A percentile compares a stretch with the other conserved stretches of the same genome.
phyloP scores from a whole-genome alignment of 2,888 invertebrate species.

The Timandra comae region DNA sequence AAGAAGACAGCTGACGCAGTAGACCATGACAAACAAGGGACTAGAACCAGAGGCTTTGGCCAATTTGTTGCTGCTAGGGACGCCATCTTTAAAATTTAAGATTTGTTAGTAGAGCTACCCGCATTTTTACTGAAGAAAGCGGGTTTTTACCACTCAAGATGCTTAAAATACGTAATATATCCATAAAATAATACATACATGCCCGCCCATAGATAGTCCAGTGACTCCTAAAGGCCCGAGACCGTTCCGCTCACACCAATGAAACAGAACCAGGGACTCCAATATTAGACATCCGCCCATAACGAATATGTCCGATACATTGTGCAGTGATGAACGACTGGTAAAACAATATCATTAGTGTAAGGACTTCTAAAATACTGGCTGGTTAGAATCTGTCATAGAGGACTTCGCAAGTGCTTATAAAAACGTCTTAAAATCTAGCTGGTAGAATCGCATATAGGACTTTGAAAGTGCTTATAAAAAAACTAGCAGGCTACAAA shows the following conservation, averaged over 20 bases:
- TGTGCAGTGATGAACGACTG: slow-evolving; percentile 92
- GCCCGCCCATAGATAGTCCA: slow-evolving; percentile 98
- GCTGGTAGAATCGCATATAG: too few relatives aligned
- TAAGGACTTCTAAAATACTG: background rate
- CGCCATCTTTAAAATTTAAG: slow-evolving; percentile 95
- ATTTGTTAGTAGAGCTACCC: too few relatives aligned
- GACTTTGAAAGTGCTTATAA: too few relatives aligned
- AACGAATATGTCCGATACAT: slow-evolving; percentile 98
- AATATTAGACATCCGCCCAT: slow-evolving; percentile 98
- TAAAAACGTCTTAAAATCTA: too few relatives aligned
- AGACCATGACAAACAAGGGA: slow-evolving; percentile 98
- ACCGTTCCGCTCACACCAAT: slow-evolving; percentile 95
- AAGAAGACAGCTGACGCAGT: slow-evolving; percentile 98
- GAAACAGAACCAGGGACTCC: slow-evolving; percentile 92
- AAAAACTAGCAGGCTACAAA: too few relatives aligned
- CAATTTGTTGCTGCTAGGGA: slow-evolving; percentile 97
- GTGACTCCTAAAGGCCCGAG: slow-evolving; percentile 95
- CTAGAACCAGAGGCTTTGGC: slow-evolving; percentile 94
- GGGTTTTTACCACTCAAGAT: too few relatives aligned
- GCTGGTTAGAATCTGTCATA: too few relatives aligned
- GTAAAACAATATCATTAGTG: slow-evolving; percentile 3
- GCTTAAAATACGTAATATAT: too few relatives aligned
- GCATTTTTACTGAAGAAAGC: too few relatives aligned
- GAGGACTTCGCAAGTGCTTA: too few relatives aligned
- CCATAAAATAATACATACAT: slow-evolving; percentile 86